A percentile compares a stretch with the other conserved stretches of the same genome.
Conservation (phyloP, 2,888 invertebrate genomes). For the Ophonus ardosiacus region DNA sequence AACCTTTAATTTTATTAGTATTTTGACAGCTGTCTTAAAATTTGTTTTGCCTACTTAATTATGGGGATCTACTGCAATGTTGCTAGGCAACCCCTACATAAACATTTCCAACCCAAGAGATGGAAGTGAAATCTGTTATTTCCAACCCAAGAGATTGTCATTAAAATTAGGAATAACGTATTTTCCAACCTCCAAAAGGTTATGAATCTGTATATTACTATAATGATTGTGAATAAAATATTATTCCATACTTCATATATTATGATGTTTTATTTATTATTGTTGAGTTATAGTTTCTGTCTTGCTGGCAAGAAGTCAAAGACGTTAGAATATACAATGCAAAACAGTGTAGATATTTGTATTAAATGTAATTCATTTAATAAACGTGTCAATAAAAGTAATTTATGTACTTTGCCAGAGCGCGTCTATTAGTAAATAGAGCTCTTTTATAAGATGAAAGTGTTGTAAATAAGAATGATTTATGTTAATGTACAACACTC, state of each 20-base stretch:
- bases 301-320: not conserved
- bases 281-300: not conserved
- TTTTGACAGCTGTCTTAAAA: too few relatives aligned
- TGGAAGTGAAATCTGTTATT: too few relatives aligned
- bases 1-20: too few relatives aligned
- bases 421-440: conserved; percentile 28
- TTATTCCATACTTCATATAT: not conserved
- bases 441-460: conserved; percentile 25
- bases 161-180: too few relatives aligned
- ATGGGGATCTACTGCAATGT: too few relatives aligned
- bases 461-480: conserved; percentile 43
- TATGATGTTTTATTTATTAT: not conserved
- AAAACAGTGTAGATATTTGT: not conserved
- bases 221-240: too few relatives aligned
- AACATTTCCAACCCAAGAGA: too few relatives aligned
- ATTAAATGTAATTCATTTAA: conserved; percentile 7
- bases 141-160: too few relatives aligned
- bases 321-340: not conserved
- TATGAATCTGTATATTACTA: too few relatives aligned
- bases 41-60: too few relatives aligned
- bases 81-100: too few relatives aligned
- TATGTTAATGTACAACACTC: conserved; percentile 28
- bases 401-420: conserved; percentile 27
- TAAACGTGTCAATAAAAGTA: conserved; percentile 8
- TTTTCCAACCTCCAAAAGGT: too few relatives aligned